Base-by-base conservation (phyloP, 2,113 vertebrate genomes). In the Misgurnus anguillicaudatus region DNA sequence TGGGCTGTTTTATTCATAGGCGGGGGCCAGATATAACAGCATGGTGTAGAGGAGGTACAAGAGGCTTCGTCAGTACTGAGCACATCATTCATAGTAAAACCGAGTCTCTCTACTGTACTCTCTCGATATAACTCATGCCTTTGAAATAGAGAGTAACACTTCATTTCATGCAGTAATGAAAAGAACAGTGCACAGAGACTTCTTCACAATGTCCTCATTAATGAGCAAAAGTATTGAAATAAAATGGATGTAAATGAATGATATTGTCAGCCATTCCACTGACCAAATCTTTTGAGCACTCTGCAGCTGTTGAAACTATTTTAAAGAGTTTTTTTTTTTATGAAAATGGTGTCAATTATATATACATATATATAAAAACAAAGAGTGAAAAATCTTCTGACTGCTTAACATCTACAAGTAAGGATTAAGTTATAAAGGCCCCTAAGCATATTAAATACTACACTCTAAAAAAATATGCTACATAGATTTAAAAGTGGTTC, bases 1-100 rank as follows among this genome's bases (percentile, higher is more conserved):
- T 42, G 75, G 82, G 80, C 68, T 79, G 79, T 88, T 89, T 86
- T 89, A 88, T 87, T 90, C 84, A 86, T 85, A 53, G 17, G 74
- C 19, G 11, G 69, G 45, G 45, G 72, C 73, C 80, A 69, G 65
- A 75, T 79, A 79, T 66, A n/a, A 79, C 51, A 77, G 73, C 53
- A n/a, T 19, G 36, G 62, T 51, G 67, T 24, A 58, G 69, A 61
- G 55, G 17, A 38, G 60, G 0, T 1, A 55, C 57, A 65, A 21
- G 69, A 42, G 79, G 17, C 13, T 31, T 77, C 51, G 82, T 57
- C 48, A 62, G 78, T 75, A 84, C 80, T 51, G 76, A 77, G 36
- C 80, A 84, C 67, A 81, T 24, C 67, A 75, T 78, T 86, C 67
- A 81, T 14, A 77, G 85, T 82, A 85, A 82, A 87, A 87, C 79